Conservation (phyloP, 1,140 invertebrate species). For the Steinernema feltiae region DNA sequence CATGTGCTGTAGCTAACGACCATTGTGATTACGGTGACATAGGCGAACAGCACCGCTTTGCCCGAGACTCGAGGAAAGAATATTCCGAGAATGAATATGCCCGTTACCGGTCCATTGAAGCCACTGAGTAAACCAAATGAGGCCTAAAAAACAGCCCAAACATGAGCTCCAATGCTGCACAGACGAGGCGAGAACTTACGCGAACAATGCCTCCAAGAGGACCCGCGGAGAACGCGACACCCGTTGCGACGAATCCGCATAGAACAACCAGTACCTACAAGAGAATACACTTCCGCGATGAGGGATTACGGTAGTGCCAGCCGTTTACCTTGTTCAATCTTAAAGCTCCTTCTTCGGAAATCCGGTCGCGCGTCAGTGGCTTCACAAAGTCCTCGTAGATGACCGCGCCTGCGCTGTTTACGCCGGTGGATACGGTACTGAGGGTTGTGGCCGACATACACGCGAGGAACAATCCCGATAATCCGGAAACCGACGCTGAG, state of each 20-base stretch:
- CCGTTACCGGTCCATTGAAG: slow-evolving; percentile 7
- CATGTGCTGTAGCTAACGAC: slow-evolving; percentile 8
- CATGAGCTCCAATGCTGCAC: not conserved
- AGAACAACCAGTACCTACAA: not conserved
- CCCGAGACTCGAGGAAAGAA: not conserved
- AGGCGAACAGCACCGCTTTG: not conserved
- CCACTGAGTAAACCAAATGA: not conserved
- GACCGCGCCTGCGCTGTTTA: not conserved
- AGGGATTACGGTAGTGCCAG: not conserved
- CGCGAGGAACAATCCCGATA: not conserved
- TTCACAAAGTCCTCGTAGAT: slow-evolving; percentile 6
- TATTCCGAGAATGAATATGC: not conserved
- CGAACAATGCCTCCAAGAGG: slow-evolving; percentile 6
- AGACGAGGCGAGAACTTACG: not conserved
- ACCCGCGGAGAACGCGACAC: not conserved
- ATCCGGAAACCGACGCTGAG: not conserved
- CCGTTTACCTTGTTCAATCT: not conserved
- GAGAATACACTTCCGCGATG: not conserved
- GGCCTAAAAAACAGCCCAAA: not conserved
- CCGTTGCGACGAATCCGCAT: not conserved
- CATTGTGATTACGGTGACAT: not conserved
- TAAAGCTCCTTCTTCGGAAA: slow-evolving; percentile 9
- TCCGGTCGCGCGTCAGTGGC: not conserved
- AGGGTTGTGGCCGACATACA: slow-evolving; percentile 4
- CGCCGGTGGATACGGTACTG: slow-evolving; percentile 1